These are phyloP conservation scores for Lithophane ornitopus DNA, from an alignment of 2,888 invertebrate genomes.

Conservation along the genomic window DNA sequence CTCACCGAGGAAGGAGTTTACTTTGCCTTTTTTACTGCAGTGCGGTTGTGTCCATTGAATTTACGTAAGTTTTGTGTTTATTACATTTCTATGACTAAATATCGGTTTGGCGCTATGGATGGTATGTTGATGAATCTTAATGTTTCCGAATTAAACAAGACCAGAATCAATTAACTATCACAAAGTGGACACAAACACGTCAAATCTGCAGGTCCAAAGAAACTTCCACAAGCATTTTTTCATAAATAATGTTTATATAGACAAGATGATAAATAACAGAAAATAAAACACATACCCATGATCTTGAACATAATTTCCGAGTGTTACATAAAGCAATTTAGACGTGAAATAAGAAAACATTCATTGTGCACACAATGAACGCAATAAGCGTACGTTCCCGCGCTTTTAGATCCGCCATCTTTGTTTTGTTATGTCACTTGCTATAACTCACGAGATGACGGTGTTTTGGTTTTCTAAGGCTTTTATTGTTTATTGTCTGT, in stretches of 20 bases:
- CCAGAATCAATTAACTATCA: too few species aligned
- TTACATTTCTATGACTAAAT: too few species aligned
- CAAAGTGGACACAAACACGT: background rate
- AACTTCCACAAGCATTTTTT: background rate
- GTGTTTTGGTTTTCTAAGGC: constrained; percentile 29
- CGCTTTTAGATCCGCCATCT: constrained; percentile 52
- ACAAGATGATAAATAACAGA: constrained; percentile 7
- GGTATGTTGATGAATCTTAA: too few species aligned
- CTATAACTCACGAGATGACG: constrained; percentile 25
- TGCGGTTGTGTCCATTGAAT: too few species aligned
- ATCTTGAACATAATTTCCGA: constrained; percentile 31
- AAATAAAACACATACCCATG: constrained; percentile 27
- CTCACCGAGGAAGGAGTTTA: too few species aligned
- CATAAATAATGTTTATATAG: constrained; percentile 7
- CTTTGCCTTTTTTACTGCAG: too few species aligned
- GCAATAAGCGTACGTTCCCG: constrained; percentile 49
- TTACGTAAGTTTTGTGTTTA: too few species aligned
- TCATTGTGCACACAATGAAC: constrained; percentile 43
- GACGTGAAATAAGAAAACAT: constrained; percentile 46
- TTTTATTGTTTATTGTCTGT: constrained; percentile 15
- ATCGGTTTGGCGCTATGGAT: too few species aligned
- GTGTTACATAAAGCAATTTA: constrained; percentile 47
- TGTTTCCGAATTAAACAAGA: too few species aligned
- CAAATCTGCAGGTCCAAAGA: background rate
- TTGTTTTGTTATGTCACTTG: constrained; percentile 50